Evolutionary conservation across 2,888 invertebrate genomes (phyloP).

Genomic region (Beris chalybata): DNA sequence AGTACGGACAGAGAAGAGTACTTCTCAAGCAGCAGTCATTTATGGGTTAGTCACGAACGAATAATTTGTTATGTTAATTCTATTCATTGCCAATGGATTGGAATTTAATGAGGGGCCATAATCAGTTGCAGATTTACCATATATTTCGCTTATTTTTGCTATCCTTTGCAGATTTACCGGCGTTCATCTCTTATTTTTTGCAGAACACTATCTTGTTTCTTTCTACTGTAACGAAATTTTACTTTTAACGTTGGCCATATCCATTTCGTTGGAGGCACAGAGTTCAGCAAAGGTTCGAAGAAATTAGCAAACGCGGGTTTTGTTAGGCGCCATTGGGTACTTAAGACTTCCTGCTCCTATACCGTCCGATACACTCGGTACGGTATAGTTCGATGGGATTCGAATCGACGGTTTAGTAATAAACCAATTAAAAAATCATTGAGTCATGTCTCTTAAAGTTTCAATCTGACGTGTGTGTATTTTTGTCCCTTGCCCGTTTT

Average conservation of each 20-base stretch:
- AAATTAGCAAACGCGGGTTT: conserved; percentile 29
- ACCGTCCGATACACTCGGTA: conserved; percentile 10
- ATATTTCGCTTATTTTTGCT: no score
- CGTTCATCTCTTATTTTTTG: no score
- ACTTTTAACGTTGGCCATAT: no score
- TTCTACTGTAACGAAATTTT: no score
- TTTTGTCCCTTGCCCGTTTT: conserved; percentile 6
- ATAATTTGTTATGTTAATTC: conserved; percentile 57
- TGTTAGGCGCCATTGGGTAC: conserved; percentile 29
- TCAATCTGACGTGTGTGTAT: conserved; percentile 14
- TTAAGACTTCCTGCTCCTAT: conserved; percentile 29
- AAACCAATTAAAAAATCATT: conserved; percentile 33
- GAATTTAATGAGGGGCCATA: conserved; percentile 41
- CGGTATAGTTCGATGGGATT: conserved; percentile 2
- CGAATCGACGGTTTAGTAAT: conserved; percentile 18
- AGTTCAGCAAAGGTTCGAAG: conserved; percentile 25
- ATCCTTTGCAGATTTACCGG: no score
- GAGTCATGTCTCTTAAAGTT: conserved; percentile 16
- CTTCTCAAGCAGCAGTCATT: conserved; percentile 46
- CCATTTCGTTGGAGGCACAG: not conserved
- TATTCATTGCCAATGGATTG: conserved; percentile 41
- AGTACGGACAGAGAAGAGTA: not conserved
- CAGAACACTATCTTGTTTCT: no score
- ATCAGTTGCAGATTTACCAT: conserved; percentile 31
- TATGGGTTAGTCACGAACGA: conserved; percentile 58